Evolutionary conservation across 2,888 invertebrate genomes (phyloP).

Genomic region (Norana najaformis): DNA sequence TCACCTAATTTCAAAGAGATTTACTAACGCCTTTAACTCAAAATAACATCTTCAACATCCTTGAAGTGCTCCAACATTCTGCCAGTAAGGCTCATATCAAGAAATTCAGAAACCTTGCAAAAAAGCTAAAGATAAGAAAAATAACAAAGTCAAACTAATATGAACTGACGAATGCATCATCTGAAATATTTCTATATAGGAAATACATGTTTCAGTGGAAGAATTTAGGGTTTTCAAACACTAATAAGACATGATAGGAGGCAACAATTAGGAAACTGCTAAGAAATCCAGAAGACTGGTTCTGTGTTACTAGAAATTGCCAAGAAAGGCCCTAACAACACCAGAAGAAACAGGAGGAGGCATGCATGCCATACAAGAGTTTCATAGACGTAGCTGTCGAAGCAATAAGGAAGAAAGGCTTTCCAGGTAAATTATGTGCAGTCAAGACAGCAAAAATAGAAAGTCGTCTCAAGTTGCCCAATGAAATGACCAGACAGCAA

Average conservation of each 20-base stretch:
- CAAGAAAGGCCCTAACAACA: not conserved
- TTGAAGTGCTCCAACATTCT: not conserved
- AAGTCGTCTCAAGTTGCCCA: not conserved
- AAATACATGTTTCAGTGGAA: not conserved
- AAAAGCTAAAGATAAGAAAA: not conserved
- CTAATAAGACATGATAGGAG: not conserved
- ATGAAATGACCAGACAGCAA: not conserved
- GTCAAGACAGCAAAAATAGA: not conserved
- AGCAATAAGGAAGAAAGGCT: conserved; percentile 13
- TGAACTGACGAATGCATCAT: not conserved
- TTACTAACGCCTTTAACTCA: not conserved
- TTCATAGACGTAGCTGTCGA: not conserved
- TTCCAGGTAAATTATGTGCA: not conserved
- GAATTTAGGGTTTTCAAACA: not conserved
- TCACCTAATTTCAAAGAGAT: not conserved
- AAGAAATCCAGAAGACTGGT: not conserved
- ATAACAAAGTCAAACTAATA: not conserved
- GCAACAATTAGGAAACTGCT: not conserved
- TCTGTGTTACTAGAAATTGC: not conserved
- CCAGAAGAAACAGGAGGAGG: not conserved
- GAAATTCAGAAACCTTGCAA: not conserved
- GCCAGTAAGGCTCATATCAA: not conserved
- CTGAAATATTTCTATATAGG: not conserved
- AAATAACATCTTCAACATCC: not conserved
- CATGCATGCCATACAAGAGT: not conserved